Conservation (phyloP, 2,797 vertebrate genomes). For the Artibeus jamaicensis region DNA sequence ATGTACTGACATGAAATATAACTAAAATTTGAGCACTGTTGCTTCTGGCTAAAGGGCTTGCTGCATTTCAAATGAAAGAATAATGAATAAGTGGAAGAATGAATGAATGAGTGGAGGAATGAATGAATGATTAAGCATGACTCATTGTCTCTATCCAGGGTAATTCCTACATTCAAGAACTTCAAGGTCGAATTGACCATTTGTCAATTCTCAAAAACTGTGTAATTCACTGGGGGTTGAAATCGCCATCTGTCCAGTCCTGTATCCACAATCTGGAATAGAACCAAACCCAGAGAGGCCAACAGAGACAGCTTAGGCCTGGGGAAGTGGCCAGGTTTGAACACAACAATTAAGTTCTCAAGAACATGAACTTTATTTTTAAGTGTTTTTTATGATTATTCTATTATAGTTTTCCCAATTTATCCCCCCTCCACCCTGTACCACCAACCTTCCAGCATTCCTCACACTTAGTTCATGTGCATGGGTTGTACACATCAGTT, state of each 20-base stretch:
- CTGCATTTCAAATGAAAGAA: not conserved
- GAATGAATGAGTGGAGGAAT: not conserved
- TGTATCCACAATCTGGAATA: not conserved
- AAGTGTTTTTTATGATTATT: no score
- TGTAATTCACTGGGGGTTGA: slow-evolving; percentile 26
- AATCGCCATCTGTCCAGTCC: slow-evolving; percentile 11
- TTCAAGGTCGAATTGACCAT: slow-evolving; percentile 46
- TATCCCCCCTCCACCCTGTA: no score
- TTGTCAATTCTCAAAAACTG: slow-evolving; percentile 23
- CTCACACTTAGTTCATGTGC: no score
- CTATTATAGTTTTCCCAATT: no score
- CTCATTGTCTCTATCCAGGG: not conserved
- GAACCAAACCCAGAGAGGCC: not conserved
- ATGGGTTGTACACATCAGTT: no score
- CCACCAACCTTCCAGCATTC: no score
- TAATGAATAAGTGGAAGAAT: not conserved
- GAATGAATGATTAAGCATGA: not conserved
- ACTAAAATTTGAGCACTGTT: not conserved
- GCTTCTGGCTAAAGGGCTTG: not conserved
- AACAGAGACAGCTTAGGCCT: not conserved
- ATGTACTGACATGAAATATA: not conserved
- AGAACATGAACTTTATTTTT: not conserved
- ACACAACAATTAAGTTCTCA: not conserved
- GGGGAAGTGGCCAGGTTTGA: not conserved
- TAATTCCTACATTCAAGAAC: not conserved